Evolutionary conservation across 2,113 vertebrate genomes (phyloP).

Genomic region (Potamarius usumacintae): DNA sequence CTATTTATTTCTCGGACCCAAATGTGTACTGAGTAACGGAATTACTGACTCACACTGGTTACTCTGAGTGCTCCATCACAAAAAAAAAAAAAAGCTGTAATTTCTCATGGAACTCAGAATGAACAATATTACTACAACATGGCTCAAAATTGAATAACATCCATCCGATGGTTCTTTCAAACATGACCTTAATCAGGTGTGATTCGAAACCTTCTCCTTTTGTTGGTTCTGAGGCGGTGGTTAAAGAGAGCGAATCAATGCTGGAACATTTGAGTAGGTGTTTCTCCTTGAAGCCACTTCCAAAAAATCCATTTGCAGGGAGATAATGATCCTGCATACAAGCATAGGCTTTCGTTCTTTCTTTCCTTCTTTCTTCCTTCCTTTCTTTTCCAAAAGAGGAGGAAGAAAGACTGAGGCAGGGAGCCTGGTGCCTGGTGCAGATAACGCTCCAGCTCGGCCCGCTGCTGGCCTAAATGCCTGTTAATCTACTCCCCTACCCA

Average conservation of each 20-base stretch:
- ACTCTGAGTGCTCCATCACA: neutral
- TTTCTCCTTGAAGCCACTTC: slow-evolving; percentile 51
- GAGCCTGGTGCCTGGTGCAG: slow-evolving; percentile 40
- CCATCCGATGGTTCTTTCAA: slow-evolving; percentile 25
- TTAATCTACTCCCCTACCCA: slow-evolving; percentile 54
- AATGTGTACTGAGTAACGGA: slow-evolving; percentile 31
- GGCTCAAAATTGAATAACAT: slow-evolving; percentile 8
- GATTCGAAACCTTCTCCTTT: slow-evolving; percentile 5
- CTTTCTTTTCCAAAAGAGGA: slow-evolving; percentile 48
- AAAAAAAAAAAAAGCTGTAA: neutral
- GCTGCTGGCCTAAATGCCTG: slow-evolving; percentile 44
- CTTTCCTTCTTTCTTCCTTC: slow-evolving; percentile 54
- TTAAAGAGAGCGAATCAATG: slow-evolving; percentile 48
- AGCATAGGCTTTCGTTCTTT: slow-evolving; percentile 49
- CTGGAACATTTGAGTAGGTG: slow-evolving; percentile 53
- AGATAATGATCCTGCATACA: slow-evolving; percentile 56
- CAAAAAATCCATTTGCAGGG: slow-evolving; percentile 54
- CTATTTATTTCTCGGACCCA: slow-evolving; percentile 28
- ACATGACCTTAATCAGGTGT: slow-evolving; percentile 23
- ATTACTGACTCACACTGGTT: slow-evolving; percentile 11
- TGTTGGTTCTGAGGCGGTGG: slow-evolving; percentile 19
- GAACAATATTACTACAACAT: neutral
- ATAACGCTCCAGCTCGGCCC: slow-evolving; percentile 42
- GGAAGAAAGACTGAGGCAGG: slow-evolving; percentile 30
- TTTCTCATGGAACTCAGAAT: slow-evolving; percentile 22